phyloP scores from a whole-genome alignment of 2,113 vertebrate genomes.

The Marcusenius ussheri region DNA sequence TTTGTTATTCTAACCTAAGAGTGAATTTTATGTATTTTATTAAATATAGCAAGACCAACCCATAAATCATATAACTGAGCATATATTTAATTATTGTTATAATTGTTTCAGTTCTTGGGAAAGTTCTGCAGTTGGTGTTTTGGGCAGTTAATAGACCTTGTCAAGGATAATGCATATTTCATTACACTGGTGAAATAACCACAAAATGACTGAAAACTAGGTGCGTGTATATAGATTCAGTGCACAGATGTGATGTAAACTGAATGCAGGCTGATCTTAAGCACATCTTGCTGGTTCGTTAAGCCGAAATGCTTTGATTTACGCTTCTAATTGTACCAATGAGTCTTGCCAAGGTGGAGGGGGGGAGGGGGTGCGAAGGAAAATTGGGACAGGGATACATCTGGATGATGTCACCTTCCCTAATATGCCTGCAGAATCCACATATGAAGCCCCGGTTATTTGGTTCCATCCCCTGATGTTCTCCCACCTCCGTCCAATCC shows the following conservation, averaged over 20 bases:
- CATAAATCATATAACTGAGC: neutral
- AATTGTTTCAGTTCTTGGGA: neutral
- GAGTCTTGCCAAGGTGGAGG: neutral
- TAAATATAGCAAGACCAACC: neutral
- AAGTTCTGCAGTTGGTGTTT: neutral
- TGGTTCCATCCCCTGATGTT: neutral
- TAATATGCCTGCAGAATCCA: neutral
- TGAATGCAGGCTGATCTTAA: neutral
- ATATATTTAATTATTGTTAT: neutral
- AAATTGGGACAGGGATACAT: neutral
- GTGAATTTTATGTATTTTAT: neutral
- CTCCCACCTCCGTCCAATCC: neutral
- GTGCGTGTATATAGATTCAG: neutral
- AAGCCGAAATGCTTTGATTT: neutral
- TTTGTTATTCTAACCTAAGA: neutral
- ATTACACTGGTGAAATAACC: neutral
- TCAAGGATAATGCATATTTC: conserved; percentile 1
- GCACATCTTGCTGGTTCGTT: neutral
- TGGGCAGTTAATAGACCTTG: neutral
- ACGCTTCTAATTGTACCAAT: neutral
- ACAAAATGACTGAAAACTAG: neutral
- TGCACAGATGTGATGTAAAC: neutral
- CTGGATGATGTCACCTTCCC: neutral
- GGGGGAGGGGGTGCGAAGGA: too few species aligned
- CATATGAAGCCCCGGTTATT: neutral